phyloP scores from a whole-genome alignment of 2,888 invertebrate species.

The Oithona nana region DNA sequence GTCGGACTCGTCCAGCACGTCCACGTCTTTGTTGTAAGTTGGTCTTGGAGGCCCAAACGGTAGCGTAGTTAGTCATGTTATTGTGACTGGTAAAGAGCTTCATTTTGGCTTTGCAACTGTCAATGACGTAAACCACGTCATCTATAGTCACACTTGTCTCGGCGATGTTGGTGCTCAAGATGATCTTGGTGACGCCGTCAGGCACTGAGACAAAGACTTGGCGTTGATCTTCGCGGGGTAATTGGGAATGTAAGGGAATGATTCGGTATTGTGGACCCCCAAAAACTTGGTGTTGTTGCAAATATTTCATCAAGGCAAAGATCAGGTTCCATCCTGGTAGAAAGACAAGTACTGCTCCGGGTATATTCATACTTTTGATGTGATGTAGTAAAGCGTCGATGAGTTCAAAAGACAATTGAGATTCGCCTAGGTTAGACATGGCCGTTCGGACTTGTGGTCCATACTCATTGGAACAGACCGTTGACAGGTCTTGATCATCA shows the following conservation, averaged over 20 bases:
- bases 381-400: conserved; percentile 51
- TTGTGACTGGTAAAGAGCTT: conserved; percentile 95
- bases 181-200: conserved; percentile 70
- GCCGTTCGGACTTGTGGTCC: conserved; percentile 39
- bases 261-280: conserved; percentile 47
- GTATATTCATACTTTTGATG: conserved; percentile 34
- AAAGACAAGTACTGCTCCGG: conserved; percentile 78
- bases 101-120: conserved; percentile 91
- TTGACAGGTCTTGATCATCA: conserved; percentile 18
- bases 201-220: conserved; percentile 77
- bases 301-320: conserved; percentile 66
- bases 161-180: conserved; percentile 91
- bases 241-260: conserved; percentile 88
- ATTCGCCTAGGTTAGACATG: conserved; percentile 61
- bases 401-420: conserved; percentile 78
- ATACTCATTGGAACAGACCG: conserved; percentile 27
- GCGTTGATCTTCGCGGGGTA: conserved; percentile 84
- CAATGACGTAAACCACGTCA: conserved; percentile 93
- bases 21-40: conserved; percentile 88
- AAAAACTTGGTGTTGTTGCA: conserved; percentile 53
- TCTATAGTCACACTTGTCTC: conserved; percentile 96
- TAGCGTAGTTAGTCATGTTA: conserved; percentile 95
- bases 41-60: conserved; percentile 84
- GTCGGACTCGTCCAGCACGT: conserved; percentile 80
- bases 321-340: conserved; percentile 95